Base-by-base conservation (phyloP, 1,140 invertebrate genomes). In the Probaryconus sp. region DNA sequence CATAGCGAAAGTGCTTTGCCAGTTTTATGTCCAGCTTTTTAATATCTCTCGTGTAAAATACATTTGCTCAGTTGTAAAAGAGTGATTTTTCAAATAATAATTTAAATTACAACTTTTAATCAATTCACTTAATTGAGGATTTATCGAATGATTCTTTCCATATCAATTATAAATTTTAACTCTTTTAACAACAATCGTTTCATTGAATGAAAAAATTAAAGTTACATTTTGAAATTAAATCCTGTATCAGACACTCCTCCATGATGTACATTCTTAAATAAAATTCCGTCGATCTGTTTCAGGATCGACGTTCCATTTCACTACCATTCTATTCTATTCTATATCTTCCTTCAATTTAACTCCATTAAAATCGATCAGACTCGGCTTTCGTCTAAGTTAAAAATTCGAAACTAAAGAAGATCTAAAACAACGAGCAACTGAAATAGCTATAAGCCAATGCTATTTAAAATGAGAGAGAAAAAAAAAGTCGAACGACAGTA, bases 301-400 rank as follows among this genome's bases (percentile, higher is more conserved):
- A 60, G 48, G 31, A 51, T 50, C 51, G 51, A 51, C 55, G 38
- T 61, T 60, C 53, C 45, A 69, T 53, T 69, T 68, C 64, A 60
- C 43, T 56, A 43, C 53, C 28, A 5, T 28, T 24, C 30, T 20
- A n/a, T 13, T 14, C 35, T 24, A 47, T 51, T 58, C 45, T 20
- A 38, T 20, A 45, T 61, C 55, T 61, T 56, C 35, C 55, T 53
- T 61, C 47, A 51, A 61, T 69, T 60, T 53, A 61, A 69, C 38
- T 61, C 31, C 51, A 69, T 69, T 60, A 69, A 69, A 60, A 61
- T 69, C 53, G 64, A 68, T 68, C 38, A 10, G 9, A 68, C 42
- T 48, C 50, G 42, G 24, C 42, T 60, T 58, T 58, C 37, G 18
- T 35, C 6, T 30, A 43, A 7, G 45, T 50, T 40, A 58, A 58